Evolutionary conservation across 2,797 vertebrate genomes (phyloP).

Genomic region (Diplodus sargus): DNA sequence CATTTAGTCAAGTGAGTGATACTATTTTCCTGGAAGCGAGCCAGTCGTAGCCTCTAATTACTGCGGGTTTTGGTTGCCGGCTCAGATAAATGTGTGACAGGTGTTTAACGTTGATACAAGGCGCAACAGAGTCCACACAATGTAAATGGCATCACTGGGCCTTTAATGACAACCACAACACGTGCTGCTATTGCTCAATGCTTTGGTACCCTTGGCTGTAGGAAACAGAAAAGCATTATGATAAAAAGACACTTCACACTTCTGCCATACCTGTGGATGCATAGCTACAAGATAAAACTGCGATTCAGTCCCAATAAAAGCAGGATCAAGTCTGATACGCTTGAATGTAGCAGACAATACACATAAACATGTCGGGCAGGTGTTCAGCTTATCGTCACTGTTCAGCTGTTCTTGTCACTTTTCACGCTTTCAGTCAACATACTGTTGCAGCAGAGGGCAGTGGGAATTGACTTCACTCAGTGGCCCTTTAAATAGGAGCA

Average conservation of each 20-base stretch:
- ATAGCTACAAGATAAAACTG: background rate
- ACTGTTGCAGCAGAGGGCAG: conserved; percentile 35
- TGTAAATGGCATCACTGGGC: conserved; percentile 43
- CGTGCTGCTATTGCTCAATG: conserved; percentile 58
- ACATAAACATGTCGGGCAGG: background rate
- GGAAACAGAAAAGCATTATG: conserved; percentile 1
- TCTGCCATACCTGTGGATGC: background rate
- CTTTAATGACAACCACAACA: conserved; percentile 45
- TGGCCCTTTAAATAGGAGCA: conserved; percentile 80
- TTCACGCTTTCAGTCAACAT: conserved; percentile 35
- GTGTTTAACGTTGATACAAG: conserved; percentile 60
- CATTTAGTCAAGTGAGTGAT: conserved; percentile 25
- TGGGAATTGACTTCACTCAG: conserved; percentile 61
- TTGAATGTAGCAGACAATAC: background rate
- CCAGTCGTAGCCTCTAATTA: conserved; percentile 31
- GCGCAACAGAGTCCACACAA: conserved; percentile 41
- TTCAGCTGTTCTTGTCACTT: conserved; percentile 52
- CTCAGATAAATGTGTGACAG: conserved; percentile 64
- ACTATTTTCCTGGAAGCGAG: conserved; percentile 22
- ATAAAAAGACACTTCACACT: background rate
- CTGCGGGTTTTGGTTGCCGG: conserved; percentile 35
- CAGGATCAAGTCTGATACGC: background rate
- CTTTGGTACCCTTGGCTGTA: background rate
- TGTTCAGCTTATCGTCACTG: conserved; percentile 10
- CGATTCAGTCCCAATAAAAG: conserved; percentile 18